Evolutionary conservation across 2,113 vertebrate genomes (phyloP), one percentile per base, ranked within the genome.

Genomic region (Toxostoma redivivum): DNA sequence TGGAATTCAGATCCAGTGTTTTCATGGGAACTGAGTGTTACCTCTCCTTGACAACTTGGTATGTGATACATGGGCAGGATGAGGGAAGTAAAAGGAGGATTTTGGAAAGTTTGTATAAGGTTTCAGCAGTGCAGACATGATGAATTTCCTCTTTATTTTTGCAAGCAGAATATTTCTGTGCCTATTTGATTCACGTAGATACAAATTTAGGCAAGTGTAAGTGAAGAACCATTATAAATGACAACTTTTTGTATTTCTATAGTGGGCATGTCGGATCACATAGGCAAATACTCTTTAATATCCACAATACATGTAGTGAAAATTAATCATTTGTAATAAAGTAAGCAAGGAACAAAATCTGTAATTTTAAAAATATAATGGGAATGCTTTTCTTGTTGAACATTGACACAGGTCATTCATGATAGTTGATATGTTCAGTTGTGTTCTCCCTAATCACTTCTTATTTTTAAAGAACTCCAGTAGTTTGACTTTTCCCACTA

Each of bases 31-130:
- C 6, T 24, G 7, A 45, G 6, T 3, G 7, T 61, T 24, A 12
- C 66, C 4, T 51, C 11, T 33, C 17, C 21, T 57, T 81, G 25
- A 1, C 15, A 38, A 5, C 4, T 64, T 60, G 7, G 15, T 40
- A 24, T 45, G 14, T 0, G 0, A 50, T 10, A 19, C 31, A 35
- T 37, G 4, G 7, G 5, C 3, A 38, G 8, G 7, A 9, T 37
- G 7, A 47, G 16, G 11, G 16, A 86, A 54, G 11, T 40, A 64
- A 73, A 69, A 78, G 19, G 6, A 60, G 10, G 3, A 71, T 70
- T 86, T 69, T 11, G 38, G 8, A 45, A 45, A 56, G 18, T 42
- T 64, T 78, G 21, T 4, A 0, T 23, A 27, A 37, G 5, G 30
- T 81, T 73, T 73, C 24, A 69, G 38, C 17, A 11, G 4, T 8